Evolutionary conservation across 1,140 invertebrate species (phyloP).

Genomic region (Dinothrombium tinctorium): DNA sequence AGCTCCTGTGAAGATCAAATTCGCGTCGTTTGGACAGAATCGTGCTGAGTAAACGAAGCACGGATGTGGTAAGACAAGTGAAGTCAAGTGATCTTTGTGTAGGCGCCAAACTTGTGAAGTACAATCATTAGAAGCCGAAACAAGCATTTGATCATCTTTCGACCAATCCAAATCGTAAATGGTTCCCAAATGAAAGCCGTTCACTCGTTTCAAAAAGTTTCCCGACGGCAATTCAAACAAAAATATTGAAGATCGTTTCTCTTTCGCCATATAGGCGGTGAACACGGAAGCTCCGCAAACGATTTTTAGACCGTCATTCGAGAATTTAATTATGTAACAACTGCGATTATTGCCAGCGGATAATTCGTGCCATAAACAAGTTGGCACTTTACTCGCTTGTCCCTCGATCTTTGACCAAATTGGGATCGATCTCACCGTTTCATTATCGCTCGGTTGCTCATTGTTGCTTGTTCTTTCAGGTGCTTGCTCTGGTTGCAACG

Average conservation of each 20-base stretch:
- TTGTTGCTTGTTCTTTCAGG: not conserved
- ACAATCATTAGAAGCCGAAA: conserved; percentile 36
- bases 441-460: not conserved
- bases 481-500: not conserved
- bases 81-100: conserved; percentile 21
- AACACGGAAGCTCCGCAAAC: conserved; percentile 4
- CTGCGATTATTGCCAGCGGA: conserved; percentile 3
- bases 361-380: not conserved
- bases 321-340: conserved; percentile 1
- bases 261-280: not conserved
- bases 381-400: not conserved
- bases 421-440: not conserved
- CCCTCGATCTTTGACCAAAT: not conserved
- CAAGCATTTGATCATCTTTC: conserved; percentile 26
- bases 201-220: not conserved
- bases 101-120: conserved; percentile 33
- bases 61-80: conserved; percentile 33
- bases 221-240: conserved; percentile 1
- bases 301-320: not conserved
- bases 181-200: conserved; percentile 1
- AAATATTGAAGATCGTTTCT: conserved; percentile 5
- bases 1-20: conserved; percentile 31
- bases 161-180: conserved; percentile 37
- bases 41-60: conserved; percentile 36
- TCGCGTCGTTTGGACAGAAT: conserved; percentile 25